A percentile compares a stretch with the other conserved stretches of the same genome.
These are phyloP conservation scores for Myripristis murdjan DNA, from an alignment of 2,797 vertebrate species.

Conservation along the genomic window DNA sequence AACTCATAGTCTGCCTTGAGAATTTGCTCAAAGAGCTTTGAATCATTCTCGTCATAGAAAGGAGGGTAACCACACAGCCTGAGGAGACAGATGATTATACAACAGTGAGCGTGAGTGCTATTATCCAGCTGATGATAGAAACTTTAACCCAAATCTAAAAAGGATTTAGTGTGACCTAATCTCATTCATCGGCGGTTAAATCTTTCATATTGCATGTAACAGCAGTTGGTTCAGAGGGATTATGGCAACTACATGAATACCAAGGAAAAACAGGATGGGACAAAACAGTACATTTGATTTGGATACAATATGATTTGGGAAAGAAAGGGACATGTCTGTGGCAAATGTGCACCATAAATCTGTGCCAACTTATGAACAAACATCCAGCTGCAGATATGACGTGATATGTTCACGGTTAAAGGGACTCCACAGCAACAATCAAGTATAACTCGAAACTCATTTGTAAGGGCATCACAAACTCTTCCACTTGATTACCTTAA, in stretches of 20 bases:
- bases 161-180: slow-evolving; percentile 70
- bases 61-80: slow-evolving; percentile 99
- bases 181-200: slow-evolving; percentile 56
- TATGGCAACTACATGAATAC: slow-evolving; percentile 34
- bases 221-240: slow-evolving; percentile 53
- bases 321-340: neutral
- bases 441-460: slow-evolving; percentile 1
- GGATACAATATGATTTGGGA: slow-evolving; percentile 8
- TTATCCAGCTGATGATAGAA: slow-evolving; percentile 48
- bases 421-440: slow-evolving; percentile 1
- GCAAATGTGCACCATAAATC: slow-evolving; percentile 18
- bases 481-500: slow-evolving; percentile 40
- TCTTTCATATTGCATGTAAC: slow-evolving; percentile 56
- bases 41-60: slow-evolving; percentile 99
- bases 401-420: slow-evolving; percentile 8
- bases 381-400: neutral
- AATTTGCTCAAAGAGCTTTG: slow-evolving; percentile 99
- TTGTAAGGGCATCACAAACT: slow-evolving; percentile 17
- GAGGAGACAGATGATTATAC: slow-evolving; percentile 57
- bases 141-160: slow-evolving; percentile 68
- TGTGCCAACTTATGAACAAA: neutral
- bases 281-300: slow-evolving; percentile 7
- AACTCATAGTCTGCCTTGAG: slow-evolving; percentile 98
- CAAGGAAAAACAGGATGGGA: neutral
- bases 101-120: slow-evolving; percentile 31